Evolutionary conservation across 2,888 invertebrate species (phyloP), one percentile per base, ranked within the genome.

Genomic region (Drosophila affinis): DNA sequence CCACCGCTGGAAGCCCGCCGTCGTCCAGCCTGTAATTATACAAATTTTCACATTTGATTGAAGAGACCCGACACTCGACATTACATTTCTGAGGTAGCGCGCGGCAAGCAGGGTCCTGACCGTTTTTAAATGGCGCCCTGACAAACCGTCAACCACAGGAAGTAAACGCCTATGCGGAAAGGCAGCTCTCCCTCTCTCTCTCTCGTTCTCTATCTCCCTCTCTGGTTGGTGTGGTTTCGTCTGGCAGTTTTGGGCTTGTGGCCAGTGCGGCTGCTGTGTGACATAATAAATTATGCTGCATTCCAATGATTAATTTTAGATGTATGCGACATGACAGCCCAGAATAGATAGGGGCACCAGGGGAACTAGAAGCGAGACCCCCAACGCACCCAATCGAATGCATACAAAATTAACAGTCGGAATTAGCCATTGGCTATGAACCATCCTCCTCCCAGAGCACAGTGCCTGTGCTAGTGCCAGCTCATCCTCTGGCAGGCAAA

Each of bases 231-330:
- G 52, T 54, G 52, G 48, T 47, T 61, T 18, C 24, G 47, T 46
- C 52, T 27, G 51, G 55, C 67, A 69, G 56, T 67, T 76, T 64
- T 78, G 62, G 71, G 80, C 61, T 68, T 69, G 72, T 39, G 75
- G 58, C 67, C 55, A 51, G 18, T 79, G 81, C 62, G 82, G 76
- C 73, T 55, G 61, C 80, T 80, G 79, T 88, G 83, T 82, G 85
- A 86, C 88, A 89, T 88, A 89, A 86, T 86, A 89, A 86, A 86
- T 86, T 89, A 86, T 89, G 88, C 83, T 86, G 83, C 88, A 82
- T 72, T 75, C 74, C 88, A 71, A 89, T 86, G 85, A 86, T 86
- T 86, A 86, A 86, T 86, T 85, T 76, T 86, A 73, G 80, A 80
- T 80, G 86, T 72, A 81, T 82, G 75, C 74, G 63, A 82, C 83